Percentiles rank a stretch among this genome's conserved stretches.
phyloP scores from a whole-genome alignment of 2,113 vertebrate genomes.

The Pseudopodoces humilis region DNA sequence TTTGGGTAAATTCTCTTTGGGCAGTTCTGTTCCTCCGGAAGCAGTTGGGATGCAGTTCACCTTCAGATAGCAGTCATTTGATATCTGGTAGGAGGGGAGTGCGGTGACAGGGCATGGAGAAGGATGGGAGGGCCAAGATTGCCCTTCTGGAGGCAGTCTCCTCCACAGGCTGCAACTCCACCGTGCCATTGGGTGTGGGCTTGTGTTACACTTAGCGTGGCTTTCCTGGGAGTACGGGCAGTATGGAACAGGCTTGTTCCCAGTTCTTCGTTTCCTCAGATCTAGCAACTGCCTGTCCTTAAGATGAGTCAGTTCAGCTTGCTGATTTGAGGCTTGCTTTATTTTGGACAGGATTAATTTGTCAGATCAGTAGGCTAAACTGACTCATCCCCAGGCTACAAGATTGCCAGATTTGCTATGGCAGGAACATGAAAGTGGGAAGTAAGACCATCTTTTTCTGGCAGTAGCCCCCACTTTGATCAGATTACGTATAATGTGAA shows the following conservation, averaged over 20 bases:
- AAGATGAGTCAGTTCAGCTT: not conserved
- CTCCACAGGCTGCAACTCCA: rapidly evolving
- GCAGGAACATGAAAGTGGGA: not conserved
- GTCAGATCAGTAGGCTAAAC: not conserved
- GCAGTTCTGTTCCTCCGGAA: not conserved
- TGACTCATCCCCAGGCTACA: not conserved
- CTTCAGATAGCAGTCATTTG: not conserved
- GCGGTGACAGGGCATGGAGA: rapidly evolving
- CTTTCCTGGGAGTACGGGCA: not conserved
- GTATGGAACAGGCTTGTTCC: not conserved
- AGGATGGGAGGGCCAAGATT: not conserved
- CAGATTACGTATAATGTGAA: not conserved
- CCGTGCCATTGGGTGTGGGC: not conserved
- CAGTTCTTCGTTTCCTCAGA: not conserved
- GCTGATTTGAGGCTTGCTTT: not conserved
- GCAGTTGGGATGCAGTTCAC: not conserved
- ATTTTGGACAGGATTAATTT: not conserved
- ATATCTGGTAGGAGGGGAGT: not conserved
- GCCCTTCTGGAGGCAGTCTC: not conserved
- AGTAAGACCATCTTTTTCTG: not conserved
- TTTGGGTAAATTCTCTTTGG: no score
- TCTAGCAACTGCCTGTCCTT: not conserved
- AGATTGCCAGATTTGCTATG: not conserved
- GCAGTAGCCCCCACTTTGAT: not conserved
- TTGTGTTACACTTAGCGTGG: rapidly evolving